Conservation (phyloP, 1,140 invertebrate species). For the Pteromalus puparum region DNA sequence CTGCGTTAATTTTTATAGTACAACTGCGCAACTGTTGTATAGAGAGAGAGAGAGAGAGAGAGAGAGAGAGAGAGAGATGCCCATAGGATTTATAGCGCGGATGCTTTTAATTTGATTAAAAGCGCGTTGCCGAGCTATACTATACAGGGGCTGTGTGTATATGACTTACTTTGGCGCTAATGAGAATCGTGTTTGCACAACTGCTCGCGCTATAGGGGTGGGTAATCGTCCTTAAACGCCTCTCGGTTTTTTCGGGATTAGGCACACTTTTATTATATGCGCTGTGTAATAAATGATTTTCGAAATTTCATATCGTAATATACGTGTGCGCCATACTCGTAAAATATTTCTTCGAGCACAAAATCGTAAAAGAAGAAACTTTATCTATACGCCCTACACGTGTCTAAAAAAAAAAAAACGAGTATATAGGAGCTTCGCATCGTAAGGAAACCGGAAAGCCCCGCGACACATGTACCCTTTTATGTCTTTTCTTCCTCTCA, state of each 20-base stretch:
- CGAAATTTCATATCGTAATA: too few relatives aligned
- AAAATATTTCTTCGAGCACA: too few relatives aligned
- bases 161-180: neutral
- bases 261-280: neutral
- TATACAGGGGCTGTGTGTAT: neutral
- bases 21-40: too few relatives aligned
- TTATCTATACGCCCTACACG: neutral
- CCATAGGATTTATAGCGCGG: neutral
- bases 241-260: neutral
- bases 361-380: neutral
- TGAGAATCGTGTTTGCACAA: slow-evolving; percentile 1
- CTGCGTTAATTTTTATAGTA: neutral
- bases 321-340: too few relatives aligned
- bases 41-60: neutral
- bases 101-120: slow-evolving; percentile 36
- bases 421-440: too few relatives aligned
- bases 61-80: neutral
- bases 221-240: neutral
- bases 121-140: too few relatives aligned
- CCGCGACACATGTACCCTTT: slow-evolving; percentile 40
- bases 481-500: slow-evolving; percentile 44
- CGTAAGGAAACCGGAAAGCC: slow-evolving; percentile 31
- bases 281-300: neutral
- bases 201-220: neutral
- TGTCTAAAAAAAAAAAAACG: neutral